Evolutionary conservation across 2,888 invertebrate genomes (phyloP), one percentile per base, ranked within the genome.

Genomic region (Amblyteles armatorius): DNA sequence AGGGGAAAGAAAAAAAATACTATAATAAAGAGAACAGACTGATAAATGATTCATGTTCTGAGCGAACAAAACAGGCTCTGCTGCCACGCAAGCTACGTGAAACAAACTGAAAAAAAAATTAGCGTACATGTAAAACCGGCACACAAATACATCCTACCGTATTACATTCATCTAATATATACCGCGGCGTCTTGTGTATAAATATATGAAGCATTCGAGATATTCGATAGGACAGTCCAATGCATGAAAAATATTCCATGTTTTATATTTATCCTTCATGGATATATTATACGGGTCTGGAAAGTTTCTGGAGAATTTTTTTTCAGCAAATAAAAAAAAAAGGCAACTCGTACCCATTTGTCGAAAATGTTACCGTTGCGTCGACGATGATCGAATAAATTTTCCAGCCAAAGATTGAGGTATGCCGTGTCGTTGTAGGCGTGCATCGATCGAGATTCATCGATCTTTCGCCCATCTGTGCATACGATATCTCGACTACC

Each of bases 21-120:
- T 83, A 83, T 78, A 82, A 88, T 78, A 83, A 88, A 87, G 89
- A 84, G 88, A 88, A 88, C 89, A 90, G 91, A 90, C 91, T 91
- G 91, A 93, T 93, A 92, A 92, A 93, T 92, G 91, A 93, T 93
- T 92, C 92, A 92, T 92, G 88, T 76, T 74, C 76, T 88, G 60
- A 22, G 78, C 68, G 50, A 77, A 71, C 16, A 40, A 29, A 82
- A 72, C 77, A 67, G 71, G 60, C 78, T 33, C 33, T 52, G 22
- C 73, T 79, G 68, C 79, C 78, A 71, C 87, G 77, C 87, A 88
- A 88, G 88, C 89, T 89, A 87, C 86, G 88, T 86, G 88, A 90
- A 91, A 90, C 89, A 82, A 91, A 90, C 90, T 88, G 88, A 40
- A 40, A 90, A 87, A 88, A 89, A 78, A 77, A 57, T 78, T 67